Percentiles rank a stretch among this genome's conserved stretches.
These are phyloP conservation scores for Brassicogethes aeneus DNA, from an alignment of 2,888 invertebrate genomes.

Conservation along the genomic window DNA sequence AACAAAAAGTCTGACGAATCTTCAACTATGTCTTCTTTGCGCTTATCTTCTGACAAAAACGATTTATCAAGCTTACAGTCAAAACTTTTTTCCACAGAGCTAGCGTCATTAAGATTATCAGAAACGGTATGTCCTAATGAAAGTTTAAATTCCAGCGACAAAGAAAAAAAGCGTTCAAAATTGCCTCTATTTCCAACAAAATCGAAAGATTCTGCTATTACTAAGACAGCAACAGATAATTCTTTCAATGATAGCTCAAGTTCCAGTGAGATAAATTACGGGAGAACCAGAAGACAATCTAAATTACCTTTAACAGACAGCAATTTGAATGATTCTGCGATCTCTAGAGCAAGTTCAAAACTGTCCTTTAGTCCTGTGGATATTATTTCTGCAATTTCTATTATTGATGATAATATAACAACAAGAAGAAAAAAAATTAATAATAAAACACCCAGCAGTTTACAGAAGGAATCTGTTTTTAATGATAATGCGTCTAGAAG, in stretches of 20 bases:
- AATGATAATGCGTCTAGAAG: too few species aligned
- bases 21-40: slow-evolving; percentile 9
- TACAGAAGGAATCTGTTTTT: too few species aligned
- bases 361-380: background rate
- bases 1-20: background rate
- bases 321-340: too few species aligned
- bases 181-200: too few species aligned
- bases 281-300: background rate
- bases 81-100: too few species aligned
- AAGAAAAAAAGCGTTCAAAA: too few species aligned
- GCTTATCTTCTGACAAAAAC: slow-evolving; percentile 10
- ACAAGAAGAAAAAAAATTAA: background rate
- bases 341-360: too few species aligned
- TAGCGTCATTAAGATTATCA: background rate
- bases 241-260: too few species aligned
- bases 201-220: background rate
- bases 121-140: background rate
- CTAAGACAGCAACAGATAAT: too few species aligned
- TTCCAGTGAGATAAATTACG: background rate
- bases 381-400: background rate
- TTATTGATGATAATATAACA: background rate
- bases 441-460: background rate
- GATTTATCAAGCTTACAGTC: too few species aligned
- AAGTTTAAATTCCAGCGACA: slow-evolving; percentile 1
- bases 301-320: too few species aligned